Conservation (phyloP, 2,797 vertebrate genomes). For the Eurystomus glaucurus region DNA sequence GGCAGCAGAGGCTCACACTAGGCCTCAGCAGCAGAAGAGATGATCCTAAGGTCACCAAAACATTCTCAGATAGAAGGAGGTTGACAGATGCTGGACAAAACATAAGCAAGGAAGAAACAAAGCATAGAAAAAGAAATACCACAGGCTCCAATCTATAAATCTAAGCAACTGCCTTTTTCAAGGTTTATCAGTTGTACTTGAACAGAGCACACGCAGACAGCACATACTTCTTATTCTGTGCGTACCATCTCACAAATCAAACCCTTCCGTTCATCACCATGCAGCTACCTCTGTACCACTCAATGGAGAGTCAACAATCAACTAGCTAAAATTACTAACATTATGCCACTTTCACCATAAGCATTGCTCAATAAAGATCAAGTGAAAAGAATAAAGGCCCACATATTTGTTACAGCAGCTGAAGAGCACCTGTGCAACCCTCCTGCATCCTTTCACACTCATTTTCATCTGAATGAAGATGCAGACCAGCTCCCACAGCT, state of each 20-base stretch:
- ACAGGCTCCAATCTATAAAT: background rate
- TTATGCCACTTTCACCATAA: background rate
- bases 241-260: background rate
- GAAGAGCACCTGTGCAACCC: rapidly evolving
- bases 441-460: background rate
- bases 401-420: background rate
- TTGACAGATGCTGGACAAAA: background rate
- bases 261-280: background rate
- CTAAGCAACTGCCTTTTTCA: background rate
- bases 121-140: background rate
- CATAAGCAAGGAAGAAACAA: background rate
- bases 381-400: background rate
- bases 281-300: background rate
- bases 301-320: rapidly evolving
- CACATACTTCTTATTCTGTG: rapidly evolving
- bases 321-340: rapidly evolving
- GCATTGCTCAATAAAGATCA: background rate
- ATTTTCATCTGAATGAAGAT: background rate
- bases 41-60: background rate
- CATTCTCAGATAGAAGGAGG: background rate
- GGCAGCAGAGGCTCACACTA: background rate
- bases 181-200: background rate
- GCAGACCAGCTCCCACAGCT: background rate
- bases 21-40: background rate
- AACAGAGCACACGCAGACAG: background rate